Evolutionary conservation across 2,797 vertebrate genomes (phyloP).

Genomic region (Melanotaenia boesemani): DNA sequence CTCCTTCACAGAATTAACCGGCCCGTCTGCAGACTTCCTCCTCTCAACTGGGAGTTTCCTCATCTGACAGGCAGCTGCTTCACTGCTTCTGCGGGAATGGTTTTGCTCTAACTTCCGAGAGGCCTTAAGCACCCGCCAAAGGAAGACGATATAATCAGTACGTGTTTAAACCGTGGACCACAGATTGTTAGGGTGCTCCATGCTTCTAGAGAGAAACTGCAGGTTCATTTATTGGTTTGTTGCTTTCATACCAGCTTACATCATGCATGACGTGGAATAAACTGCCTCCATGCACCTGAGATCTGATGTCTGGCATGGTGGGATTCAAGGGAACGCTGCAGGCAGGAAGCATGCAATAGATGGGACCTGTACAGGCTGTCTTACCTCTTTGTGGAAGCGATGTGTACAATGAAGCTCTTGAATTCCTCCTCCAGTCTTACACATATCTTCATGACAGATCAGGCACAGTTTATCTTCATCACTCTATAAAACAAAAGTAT

Average conservation of each 20-base stretch:
- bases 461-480: constrained; percentile 68
- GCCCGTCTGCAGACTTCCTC: constrained; percentile 70
- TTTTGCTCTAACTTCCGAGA: constrained; percentile 55
- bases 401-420: constrained; percentile 78
- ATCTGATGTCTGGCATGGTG: constrained; percentile 55
- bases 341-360: constrained; percentile 21
- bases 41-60: constrained; percentile 57
- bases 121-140: constrained; percentile 65
- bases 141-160: constrained; percentile 52
- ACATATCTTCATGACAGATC: constrained; percentile 77
- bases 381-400: constrained; percentile 82
- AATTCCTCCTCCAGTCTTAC: constrained; percentile 55
- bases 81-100: constrained; percentile 62
- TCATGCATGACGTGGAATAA: constrained; percentile 46
- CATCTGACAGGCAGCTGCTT: constrained; percentile 51
- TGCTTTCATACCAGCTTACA: constrained; percentile 44
- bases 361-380: not conserved
- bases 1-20: constrained; percentile 55
- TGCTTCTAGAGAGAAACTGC: constrained; percentile 27
- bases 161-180: not conserved
- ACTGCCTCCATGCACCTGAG: constrained; percentile 23
- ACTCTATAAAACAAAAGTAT: constrained; percentile 60
- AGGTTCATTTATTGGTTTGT: not conserved
- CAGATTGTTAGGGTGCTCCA: not conserved
- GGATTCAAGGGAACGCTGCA: not conserved